These are phyloP conservation scores for Cyprinodon brontotheroides DNA, from an alignment of 2,113 vertebrate species.

Conservation along the genomic window DNA sequence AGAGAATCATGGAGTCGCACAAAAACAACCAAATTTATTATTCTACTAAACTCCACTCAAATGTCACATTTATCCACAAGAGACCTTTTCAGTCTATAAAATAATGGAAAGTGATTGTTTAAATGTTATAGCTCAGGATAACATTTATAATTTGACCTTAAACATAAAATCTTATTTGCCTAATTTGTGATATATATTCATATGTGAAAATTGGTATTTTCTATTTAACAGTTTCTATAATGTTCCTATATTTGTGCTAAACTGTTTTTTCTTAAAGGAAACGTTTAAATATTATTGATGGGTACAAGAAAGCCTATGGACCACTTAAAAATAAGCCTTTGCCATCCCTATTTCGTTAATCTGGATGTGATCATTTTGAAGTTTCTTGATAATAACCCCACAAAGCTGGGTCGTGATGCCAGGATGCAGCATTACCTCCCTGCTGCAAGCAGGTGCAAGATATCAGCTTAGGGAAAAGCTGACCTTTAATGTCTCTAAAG, in stretches of 20 bases:
- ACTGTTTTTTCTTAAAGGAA: background rate
- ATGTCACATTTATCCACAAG: background rate
- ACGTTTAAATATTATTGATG: constrained; percentile 14
- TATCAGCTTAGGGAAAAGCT: constrained; percentile 54
- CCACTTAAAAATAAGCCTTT: background rate
- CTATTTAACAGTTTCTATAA: background rate
- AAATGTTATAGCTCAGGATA: background rate
- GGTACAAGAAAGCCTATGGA: background rate
- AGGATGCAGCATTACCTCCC: constrained; percentile 28
- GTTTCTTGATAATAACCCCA: constrained; percentile 17
- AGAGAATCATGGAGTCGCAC: background rate
- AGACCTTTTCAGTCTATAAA: background rate
- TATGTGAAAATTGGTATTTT: background rate
- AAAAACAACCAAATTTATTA: background rate
- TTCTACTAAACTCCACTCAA: background rate
- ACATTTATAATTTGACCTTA: background rate
- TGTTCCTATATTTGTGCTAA: background rate
- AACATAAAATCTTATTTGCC: background rate
- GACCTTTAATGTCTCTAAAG: constrained; percentile 75
- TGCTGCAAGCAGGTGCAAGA: constrained; percentile 15
- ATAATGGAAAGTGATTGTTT: background rate
- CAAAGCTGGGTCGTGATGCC: constrained; percentile 16
- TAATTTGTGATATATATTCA: background rate
- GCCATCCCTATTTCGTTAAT: background rate
- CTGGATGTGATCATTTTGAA: constrained; percentile 2